A percentile compares a stretch with the other conserved stretches of the same genome.
These are phyloP conservation scores for Tiphia femorata DNA, from an alignment of 2,888 invertebrate species.

Conservation along the genomic window DNA sequence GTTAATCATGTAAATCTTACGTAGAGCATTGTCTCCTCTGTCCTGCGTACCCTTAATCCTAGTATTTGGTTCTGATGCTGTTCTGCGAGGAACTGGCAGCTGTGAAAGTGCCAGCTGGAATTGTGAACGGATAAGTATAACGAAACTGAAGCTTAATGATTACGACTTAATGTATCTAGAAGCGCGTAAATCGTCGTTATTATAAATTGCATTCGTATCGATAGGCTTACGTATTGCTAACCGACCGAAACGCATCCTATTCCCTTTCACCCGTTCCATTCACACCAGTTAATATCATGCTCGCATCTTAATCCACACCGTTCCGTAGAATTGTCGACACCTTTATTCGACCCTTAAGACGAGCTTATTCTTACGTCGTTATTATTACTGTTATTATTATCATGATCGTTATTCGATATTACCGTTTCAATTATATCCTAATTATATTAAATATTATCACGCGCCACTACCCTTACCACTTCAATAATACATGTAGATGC, in stretches of 20 bases:
- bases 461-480: too few species aligned
- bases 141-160: not conserved
- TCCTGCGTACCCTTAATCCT: constrained; percentile 5
- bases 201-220: not conserved
- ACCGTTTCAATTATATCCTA: too few species aligned
- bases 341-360: not conserved
- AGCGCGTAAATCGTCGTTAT: not conserved
- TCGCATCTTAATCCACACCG: not conserved
- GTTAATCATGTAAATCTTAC: not conserved
- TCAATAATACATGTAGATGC: too few species aligned
- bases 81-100: not conserved
- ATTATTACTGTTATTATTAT: too few species aligned
- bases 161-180: not conserved
- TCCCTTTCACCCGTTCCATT: not conserved
- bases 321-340: constrained; percentile 23
- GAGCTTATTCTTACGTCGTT: too few species aligned
- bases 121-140: not conserved
- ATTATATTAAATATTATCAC: too few species aligned
- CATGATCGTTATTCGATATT: too few species aligned
- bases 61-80: not conserved
- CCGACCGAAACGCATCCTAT: too few species aligned
- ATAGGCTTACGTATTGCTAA: constrained; percentile 6
- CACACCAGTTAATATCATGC: constrained; percentile 5
- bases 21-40: too few species aligned
- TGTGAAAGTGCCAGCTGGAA: not conserved